Conservation (phyloP, 2,113 vertebrate genomes). For the Clarias gariepinus region DNA sequence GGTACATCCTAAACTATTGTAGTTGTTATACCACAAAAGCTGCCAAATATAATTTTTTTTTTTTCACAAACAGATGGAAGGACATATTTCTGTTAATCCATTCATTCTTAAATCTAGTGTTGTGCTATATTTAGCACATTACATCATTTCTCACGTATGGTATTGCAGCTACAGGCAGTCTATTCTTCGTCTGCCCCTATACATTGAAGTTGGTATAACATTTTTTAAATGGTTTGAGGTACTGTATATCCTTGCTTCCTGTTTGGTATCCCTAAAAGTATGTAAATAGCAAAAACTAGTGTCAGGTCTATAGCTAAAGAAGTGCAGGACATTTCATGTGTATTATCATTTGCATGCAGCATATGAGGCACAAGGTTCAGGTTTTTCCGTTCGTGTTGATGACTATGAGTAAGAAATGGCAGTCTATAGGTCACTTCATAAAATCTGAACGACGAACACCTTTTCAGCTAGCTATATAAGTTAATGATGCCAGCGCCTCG, state of each 20-base stretch:
- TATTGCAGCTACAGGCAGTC: not conserved
- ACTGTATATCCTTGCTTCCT: not conserved
- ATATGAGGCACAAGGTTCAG: not conserved
- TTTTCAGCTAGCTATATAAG: constrained; percentile 16
- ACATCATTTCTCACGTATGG: not conserved
- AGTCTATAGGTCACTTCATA: not conserved
- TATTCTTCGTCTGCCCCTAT: not conserved
- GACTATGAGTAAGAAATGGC: not conserved
- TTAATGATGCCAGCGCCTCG: not conserved
- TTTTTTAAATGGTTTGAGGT: not conserved
- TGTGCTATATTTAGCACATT: not conserved
- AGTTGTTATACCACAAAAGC: not conserved
- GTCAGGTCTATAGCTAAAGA: not conserved
- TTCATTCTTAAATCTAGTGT: not conserved
- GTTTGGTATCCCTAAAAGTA: not conserved
- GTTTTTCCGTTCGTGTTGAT: not conserved
- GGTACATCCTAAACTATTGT: not conserved
- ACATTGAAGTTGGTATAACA: not conserved
- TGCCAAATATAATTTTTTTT: not conserved
- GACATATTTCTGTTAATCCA: not conserved
- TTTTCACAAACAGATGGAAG: not conserved
- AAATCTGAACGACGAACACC: not conserved
- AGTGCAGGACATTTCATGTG: not conserved
- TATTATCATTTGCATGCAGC: not conserved
- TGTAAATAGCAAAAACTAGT: not conserved